These are phyloP conservation scores for Dicaeum eximium DNA, from an alignment of 2,113 vertebrate genomes.

Conservation along the genomic window DNA sequence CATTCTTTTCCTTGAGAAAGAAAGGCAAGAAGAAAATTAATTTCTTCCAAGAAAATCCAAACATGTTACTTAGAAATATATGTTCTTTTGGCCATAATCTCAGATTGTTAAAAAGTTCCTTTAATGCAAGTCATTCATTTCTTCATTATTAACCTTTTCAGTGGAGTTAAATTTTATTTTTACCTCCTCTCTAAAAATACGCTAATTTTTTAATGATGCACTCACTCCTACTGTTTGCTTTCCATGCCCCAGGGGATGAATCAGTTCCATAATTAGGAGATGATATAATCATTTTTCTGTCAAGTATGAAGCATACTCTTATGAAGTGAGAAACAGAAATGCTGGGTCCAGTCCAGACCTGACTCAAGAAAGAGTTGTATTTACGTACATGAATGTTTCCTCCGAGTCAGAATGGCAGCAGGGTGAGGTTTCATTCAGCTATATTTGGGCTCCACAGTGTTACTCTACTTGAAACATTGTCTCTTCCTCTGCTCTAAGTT, in stretches of 20 bases:
- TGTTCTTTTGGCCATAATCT: background rate
- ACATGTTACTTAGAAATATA: background rate
- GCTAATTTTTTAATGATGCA: background rate
- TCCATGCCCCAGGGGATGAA: background rate
- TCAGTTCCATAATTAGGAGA: conserved; percentile 8
- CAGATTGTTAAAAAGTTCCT: background rate
- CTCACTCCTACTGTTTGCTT: background rate
- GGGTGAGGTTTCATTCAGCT: conserved; percentile 32
- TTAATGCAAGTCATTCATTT: background rate
- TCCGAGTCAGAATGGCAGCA: background rate
- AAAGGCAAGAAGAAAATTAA: background rate
- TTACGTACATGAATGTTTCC: background rate
- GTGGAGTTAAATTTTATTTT: background rate
- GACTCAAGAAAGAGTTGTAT: background rate
- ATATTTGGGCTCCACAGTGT: background rate
- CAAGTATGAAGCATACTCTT: background rate
- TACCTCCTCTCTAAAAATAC: background rate
- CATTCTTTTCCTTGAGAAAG: conserved; percentile 80
- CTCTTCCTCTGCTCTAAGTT: background rate
- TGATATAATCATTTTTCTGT: conserved; percentile 22
- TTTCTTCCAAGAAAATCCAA: background rate
- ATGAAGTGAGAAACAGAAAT: background rate
- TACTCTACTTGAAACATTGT: background rate
- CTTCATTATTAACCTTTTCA: background rate
- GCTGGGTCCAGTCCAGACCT: background rate